Conservation (phyloP, 1,140 invertebrate genomes). For the Mactra quadrangularis region DNA sequence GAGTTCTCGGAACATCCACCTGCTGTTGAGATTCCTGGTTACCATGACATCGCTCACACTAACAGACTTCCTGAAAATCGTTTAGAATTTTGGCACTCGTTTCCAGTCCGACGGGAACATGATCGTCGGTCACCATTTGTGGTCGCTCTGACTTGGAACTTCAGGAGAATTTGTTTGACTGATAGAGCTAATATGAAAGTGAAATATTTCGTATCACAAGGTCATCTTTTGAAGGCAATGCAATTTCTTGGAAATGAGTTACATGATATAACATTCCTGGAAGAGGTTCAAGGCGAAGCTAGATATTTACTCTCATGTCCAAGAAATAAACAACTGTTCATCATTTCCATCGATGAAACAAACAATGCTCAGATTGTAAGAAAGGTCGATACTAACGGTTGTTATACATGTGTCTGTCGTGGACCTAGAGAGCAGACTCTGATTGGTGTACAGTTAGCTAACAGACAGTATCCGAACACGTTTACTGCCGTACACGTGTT, state of each 20-base stretch:
- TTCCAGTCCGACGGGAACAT: slow-evolving; percentile 53
- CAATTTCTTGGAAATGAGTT: slow-evolving; percentile 24
- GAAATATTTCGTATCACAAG: slow-evolving; percentile 47
- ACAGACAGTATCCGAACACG: not conserved
- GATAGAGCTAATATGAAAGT: slow-evolving; percentile 45
- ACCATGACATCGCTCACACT: slow-evolving; percentile 12
- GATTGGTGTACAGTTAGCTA: slow-evolving; percentile 1
- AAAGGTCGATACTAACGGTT: not conserved
- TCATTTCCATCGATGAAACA: slow-evolving; percentile 27
- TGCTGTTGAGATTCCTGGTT: slow-evolving; percentile 30
- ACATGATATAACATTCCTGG: slow-evolving; percentile 41
- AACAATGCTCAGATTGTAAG: slow-evolving; percentile 4
- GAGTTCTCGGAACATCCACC: no score
- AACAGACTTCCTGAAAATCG: slow-evolving; percentile 6
- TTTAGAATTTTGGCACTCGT: slow-evolving; percentile 42
- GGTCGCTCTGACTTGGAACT: slow-evolving; percentile 29
- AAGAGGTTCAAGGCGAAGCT: slow-evolving; percentile 30
- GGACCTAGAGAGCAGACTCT: slow-evolving; percentile 46
- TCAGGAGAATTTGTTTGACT: slow-evolving; percentile 33
- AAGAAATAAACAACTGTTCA: slow-evolving; percentile 18
- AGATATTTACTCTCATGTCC: slow-evolving; percentile 39
- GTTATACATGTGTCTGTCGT: slow-evolving; percentile 34
- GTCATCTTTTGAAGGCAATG: slow-evolving; percentile 43
- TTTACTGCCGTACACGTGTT: slow-evolving; percentile 15
- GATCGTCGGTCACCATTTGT: slow-evolving; percentile 19